Evolutionary conservation across 2,797 vertebrate species (phyloP), one percentile per base, ranked within the genome.

Genomic region (Phoeniculus purpureus): DNA sequence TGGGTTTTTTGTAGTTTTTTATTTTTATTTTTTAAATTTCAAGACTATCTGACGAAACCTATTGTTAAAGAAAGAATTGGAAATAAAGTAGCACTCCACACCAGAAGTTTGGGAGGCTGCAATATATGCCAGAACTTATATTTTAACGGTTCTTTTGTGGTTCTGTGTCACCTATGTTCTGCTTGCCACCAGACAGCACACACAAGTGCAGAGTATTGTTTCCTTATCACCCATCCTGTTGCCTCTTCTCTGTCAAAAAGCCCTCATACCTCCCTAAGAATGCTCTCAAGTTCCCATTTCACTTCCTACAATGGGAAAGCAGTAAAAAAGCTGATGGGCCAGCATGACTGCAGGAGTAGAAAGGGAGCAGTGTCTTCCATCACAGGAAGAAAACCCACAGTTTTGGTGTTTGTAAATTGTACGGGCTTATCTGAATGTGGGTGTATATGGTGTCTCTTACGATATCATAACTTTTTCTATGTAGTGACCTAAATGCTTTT

Each of bases 321-420:
- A 40, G 78, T 66, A 29, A 64, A 79, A 89, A 86, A 65, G 32
- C 62, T 92, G 54, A 61, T 54, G 43, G 65, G 50, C 62, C 81
- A 86, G 83, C 10, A 2, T 47, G 56, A 62, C 31, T 58, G 34
- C 47, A 65, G 58, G 58, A 74, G 72, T 10, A 59, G 51, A 67
- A 65, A 64, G 20, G 47, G 65, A 92, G 21, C 47, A 27, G 25
- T 47, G 27, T 66, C 71, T 74, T 71, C n/a, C 62, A 55, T 56
- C 32, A 15, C 7, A 8, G 7, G 48, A 54, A 83, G 34, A 70
- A 89, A 43, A 0, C 0, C 3, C 20, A 29, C 20, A 54, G 3
- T 64, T 85, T 15, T 71, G 51, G 31, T 76, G 11, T 61, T 50
- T 83, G 16, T 60, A 82, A 85, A 51, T 59, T 4, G 26, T 12